Evolutionary conservation across 2,888 invertebrate genomes (phyloP).

Genomic region (Ptilodon capucinus): DNA sequence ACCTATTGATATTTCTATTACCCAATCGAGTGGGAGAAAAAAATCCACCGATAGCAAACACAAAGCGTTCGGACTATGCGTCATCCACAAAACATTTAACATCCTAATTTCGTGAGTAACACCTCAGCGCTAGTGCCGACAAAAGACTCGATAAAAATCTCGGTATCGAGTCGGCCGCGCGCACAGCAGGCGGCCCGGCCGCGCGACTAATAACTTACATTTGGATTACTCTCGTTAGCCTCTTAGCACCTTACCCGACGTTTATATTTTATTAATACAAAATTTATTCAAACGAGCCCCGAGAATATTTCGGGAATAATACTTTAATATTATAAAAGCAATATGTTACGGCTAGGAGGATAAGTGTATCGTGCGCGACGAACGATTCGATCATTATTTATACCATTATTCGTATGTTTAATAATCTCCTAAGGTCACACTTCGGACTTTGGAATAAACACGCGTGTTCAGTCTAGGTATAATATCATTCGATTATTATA

Average conservation of each 20-base stretch:
- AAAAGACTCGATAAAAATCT: slow-evolving; percentile 77
- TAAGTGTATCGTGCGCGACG: slow-evolving; percentile 53
- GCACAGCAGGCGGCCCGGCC: slow-evolving; percentile 68
- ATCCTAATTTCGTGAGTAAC: slow-evolving; percentile 79
- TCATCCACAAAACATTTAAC: slow-evolving; percentile 78
- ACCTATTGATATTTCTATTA: slow-evolving; percentile 74
- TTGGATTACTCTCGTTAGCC: slow-evolving; percentile 80
- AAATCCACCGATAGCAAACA: slow-evolving; percentile 37
- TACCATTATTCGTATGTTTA: slow-evolving; percentile 55
- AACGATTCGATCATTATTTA: slow-evolving; percentile 52
- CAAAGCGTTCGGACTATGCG: slow-evolving; percentile 67
- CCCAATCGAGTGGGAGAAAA: slow-evolving; percentile 38
- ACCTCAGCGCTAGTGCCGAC: slow-evolving; percentile 77
- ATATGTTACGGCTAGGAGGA: slow-evolving; percentile 72
- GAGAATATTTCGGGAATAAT: slow-evolving; percentile 73
- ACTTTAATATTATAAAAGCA: slow-evolving; percentile 68
- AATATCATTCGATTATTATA: slow-evolving; percentile 38
- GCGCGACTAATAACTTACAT: slow-evolving; percentile 77
- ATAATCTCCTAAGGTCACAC: slow-evolving; percentile 44
- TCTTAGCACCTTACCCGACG: slow-evolving; percentile 78
- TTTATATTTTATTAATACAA: slow-evolving; percentile 76
- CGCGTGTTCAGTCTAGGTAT: slow-evolving; percentile 34
- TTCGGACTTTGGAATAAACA: slow-evolving; percentile 19
- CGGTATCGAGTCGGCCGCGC: slow-evolving; percentile 56
- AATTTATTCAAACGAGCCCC: slow-evolving; percentile 74